These are phyloP conservation scores for Thymelicus lineola DNA, from an alignment of 2,888 invertebrate genomes.

Conservation along the genomic window DNA sequence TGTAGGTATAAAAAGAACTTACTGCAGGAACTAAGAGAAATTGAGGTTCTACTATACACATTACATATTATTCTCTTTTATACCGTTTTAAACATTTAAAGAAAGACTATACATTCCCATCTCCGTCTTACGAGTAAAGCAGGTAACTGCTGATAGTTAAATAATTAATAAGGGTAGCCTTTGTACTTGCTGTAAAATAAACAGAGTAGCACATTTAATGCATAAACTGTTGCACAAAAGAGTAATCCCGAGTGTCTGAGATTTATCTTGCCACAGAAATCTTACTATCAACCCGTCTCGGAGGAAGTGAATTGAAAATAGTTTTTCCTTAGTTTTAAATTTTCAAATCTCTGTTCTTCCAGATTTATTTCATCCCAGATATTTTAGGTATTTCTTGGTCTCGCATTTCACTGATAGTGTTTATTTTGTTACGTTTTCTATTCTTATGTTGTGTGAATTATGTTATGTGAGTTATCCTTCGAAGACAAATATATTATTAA, in stretches of 20 bases:
- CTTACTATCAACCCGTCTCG: slow-evolving; percentile 6
- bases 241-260: slow-evolving; percentile 6
- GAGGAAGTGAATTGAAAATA: slow-evolving; percentile 23
- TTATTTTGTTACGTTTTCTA: no score
- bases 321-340: slow-evolving; percentile 17
- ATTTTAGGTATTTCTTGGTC: neutral
- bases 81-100: no score
- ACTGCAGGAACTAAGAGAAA: no score
- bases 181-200: neutral
- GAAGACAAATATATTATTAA: no score
- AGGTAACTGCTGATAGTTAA: neutral
- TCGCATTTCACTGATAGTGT: no score
- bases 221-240: slow-evolving; percentile 2
- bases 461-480: no score
- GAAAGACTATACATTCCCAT: no score
- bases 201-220: neutral
- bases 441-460: no score
- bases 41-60: no score
- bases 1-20: no score
- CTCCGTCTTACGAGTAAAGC: no score
- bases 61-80: no score
- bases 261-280: slow-evolving; percentile 23
- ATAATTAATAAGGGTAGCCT: neutral
- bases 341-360: slow-evolving; percentile 15
- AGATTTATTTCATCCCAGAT: neutral